phyloP scores from a whole-genome alignment of 2,888 invertebrate species.

The Antheraea assamensis region DNA sequence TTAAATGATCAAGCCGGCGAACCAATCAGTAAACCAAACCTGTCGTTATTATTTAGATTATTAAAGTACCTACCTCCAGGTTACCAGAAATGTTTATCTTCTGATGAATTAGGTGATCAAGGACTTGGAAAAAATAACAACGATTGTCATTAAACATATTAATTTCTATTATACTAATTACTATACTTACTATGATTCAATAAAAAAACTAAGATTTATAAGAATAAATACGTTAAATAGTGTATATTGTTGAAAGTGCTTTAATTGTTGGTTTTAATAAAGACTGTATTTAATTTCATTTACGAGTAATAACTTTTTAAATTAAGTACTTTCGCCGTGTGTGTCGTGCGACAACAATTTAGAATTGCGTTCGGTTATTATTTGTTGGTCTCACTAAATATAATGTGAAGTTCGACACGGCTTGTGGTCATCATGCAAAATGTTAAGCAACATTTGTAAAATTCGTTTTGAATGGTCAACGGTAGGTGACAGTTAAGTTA shows the following conservation, averaged over 20 bases:
- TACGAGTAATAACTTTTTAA: conserved; percentile 38
- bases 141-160: not conserved
- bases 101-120: not conserved
- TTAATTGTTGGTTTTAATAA: not conserved
- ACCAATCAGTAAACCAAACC: not conserved
- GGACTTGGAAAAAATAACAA: not conserved
- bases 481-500: conserved; percentile 7
- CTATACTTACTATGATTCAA: not conserved
- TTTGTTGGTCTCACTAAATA: conserved; percentile 58
- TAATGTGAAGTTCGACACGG: conserved; percentile 60
- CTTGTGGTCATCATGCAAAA: conserved; percentile 59
- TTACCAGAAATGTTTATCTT: not conserved
- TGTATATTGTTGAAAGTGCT: not conserved
- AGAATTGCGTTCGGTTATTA: conserved; percentile 65
- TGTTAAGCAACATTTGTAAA: conserved; percentile 41
- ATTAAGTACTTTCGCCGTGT: conserved; percentile 59
- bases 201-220: not conserved
- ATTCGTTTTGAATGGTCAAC: conserved; percentile 46
- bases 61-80: not conserved
- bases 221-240: not conserved
- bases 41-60: not conserved
- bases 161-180: not conserved
- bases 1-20: not conserved
- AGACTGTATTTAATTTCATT: not conserved
- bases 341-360: conserved; percentile 72